A percentile compares a stretch with the other conserved stretches of the same genome.
Evolutionary conservation across 1,140 invertebrate species (phyloP).

Genomic region (Helicoverpa zea): DNA sequence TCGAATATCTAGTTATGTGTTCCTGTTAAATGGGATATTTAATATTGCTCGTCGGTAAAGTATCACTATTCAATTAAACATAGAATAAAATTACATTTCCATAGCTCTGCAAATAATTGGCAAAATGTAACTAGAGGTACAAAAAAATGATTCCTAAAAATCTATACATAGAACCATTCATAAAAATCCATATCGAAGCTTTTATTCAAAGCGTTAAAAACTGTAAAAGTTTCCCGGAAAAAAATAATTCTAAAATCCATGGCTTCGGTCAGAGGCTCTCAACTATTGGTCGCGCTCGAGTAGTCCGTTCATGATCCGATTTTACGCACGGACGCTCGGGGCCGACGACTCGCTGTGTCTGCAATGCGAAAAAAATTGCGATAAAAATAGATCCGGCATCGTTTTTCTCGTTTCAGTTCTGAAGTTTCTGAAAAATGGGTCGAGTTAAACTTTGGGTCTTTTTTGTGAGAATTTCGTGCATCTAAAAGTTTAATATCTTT

Average conservation of each 20-base stretch:
- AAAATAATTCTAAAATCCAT: constrained; percentile 35
- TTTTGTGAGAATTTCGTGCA: neutral
- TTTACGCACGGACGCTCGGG: constrained; percentile 64
- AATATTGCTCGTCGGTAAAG: no score
- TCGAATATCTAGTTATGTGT: no score
- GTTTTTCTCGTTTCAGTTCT: constrained; percentile 26
- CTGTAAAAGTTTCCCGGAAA: constrained; percentile 39
- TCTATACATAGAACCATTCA: neutral
- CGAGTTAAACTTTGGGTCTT: neutral
- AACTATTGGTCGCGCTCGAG: constrained; percentile 65
- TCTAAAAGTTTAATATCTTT: neutral
- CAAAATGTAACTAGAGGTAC: no score
- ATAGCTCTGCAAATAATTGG: no score
- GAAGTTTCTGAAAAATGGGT: constrained; percentile 12
- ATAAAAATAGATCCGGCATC: constrained; percentile 28
- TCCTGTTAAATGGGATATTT: no score
- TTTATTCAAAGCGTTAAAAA: constrained; percentile 8
- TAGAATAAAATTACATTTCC: no score
- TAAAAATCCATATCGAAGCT: neutral
- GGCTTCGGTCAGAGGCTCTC: constrained; percentile 67
- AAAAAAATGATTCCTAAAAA: no score
- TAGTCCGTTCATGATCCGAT: constrained; percentile 67
- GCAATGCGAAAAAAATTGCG: constrained; percentile 47
- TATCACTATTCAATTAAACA: no score
- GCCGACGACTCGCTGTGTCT: constrained; percentile 50